Evolutionary conservation across 2,113 vertebrate species (phyloP).

Genomic region (Carlito syrichta): DNA sequence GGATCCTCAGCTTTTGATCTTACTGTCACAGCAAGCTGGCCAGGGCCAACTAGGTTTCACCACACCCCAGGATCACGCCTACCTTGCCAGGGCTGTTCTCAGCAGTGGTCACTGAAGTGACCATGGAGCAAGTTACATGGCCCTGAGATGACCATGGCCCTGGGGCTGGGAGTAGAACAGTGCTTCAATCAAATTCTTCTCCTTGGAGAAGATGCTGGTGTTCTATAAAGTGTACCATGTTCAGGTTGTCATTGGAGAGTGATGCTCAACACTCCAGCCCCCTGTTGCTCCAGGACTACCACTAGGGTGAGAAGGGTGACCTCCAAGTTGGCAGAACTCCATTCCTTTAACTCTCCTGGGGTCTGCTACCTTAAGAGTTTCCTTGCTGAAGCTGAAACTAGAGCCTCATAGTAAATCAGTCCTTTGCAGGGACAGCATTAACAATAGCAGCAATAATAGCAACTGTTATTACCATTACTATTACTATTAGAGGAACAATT

Average conservation of each 20-base stretch:
- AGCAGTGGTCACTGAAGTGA: background rate
- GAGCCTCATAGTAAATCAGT: background rate
- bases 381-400: background rate
- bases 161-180: background rate
- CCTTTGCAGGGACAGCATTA: no score
- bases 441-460: background rate
- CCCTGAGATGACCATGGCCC: no score
- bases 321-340: background rate
- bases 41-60: slow-evolving; percentile 22
- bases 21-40: background rate
- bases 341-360: background rate
- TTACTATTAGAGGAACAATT: background rate
- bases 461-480: no score
- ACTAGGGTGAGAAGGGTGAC: background rate
- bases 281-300: background rate
- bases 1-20: slow-evolving; percentile 32
- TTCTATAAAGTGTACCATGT: background rate
- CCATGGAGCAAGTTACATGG: slow-evolving; percentile 10
- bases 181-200: background rate
- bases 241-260: background rate
- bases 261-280: no score
- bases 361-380: background rate
- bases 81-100: slow-evolving; percentile 29
- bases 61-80: background rate
- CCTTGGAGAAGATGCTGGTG: background rate